phyloP scores from a whole-genome alignment of 2,888 invertebrate species.

The Stomorhina lunata region DNA sequence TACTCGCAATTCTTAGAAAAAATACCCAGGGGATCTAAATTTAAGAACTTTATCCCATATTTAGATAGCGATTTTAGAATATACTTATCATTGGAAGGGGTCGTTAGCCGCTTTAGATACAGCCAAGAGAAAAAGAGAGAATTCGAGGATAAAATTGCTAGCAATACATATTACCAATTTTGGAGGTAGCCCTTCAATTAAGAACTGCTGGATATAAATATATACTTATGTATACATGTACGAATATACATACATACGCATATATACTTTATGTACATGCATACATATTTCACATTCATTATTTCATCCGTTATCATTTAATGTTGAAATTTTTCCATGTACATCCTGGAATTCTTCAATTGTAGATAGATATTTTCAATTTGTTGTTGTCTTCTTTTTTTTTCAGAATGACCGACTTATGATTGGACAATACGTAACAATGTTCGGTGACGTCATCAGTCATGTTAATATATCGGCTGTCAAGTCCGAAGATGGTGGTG shows the following conservation, averaged over 20 bases:
- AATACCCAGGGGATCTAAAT: too few relatives aligned
- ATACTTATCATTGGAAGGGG: too few relatives aligned
- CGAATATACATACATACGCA: background rate
- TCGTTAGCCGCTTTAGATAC: too few relatives aligned
- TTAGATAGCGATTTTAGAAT: too few relatives aligned
- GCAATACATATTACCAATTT: too few relatives aligned
- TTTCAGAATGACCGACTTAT: conserved; percentile 85
- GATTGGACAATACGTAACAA: conserved; percentile 93
- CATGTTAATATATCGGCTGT: conserved; percentile 93
- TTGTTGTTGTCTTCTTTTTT: background rate
- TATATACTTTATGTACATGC: background rate
- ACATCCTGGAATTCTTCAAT: background rate
- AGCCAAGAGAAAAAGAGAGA: too few relatives aligned
- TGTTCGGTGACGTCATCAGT: conserved; percentile 94
- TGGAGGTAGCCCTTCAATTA: too few relatives aligned
- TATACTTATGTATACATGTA: too few relatives aligned
- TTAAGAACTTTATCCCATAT: too few relatives aligned
- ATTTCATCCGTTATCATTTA: conserved; percentile 5
- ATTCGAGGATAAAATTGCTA: too few relatives aligned
- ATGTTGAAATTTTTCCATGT: conserved; percentile 6
- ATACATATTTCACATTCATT: background rate
- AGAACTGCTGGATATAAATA: too few relatives aligned
- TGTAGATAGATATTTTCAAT: background rate
- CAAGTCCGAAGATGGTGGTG: conserved; percentile 93
- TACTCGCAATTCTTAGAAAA: background rate